Evolutionary conservation across 2,888 invertebrate species (phyloP).

Genomic region (Acleris holmiana): DNA sequence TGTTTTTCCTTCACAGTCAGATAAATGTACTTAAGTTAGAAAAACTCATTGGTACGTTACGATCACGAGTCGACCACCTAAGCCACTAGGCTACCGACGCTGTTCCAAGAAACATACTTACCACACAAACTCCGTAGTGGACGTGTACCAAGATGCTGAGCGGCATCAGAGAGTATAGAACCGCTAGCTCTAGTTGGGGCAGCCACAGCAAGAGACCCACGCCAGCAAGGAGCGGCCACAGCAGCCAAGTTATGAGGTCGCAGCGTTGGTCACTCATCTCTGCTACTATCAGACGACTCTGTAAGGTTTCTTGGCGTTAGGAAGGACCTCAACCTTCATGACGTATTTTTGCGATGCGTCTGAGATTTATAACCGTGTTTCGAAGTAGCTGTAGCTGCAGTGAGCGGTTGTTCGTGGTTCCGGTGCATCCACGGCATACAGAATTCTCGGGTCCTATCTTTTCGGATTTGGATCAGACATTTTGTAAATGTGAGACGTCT

Average conservation of each 20-base stretch:
- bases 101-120: constrained; percentile 82
- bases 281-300: constrained; percentile 98
- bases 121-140: constrained; percentile 97
- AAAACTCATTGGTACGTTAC: no score
- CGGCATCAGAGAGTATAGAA: constrained; percentile 89
- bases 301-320: constrained; percentile 43
- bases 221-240: constrained; percentile 87
- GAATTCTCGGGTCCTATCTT: no score
- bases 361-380: no score
- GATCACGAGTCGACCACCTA: no score
- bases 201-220: constrained; percentile 78
- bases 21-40: no score
- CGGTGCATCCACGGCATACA: no score
- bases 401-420: no score
- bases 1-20: no score
- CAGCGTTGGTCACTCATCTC: constrained; percentile 97
- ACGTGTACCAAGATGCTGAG: constrained; percentile 91
- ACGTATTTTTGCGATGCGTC: neutral
- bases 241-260: constrained; percentile 91
- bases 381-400: no score
- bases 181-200: constrained; percentile 85
- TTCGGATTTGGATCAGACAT: no score
- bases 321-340: neutral
- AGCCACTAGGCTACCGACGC: no score
- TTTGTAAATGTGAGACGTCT: no score